These are phyloP conservation scores for Festucalex cinctus DNA, from an alignment of 2,113 vertebrate genomes.

Conservation along the genomic window DNA sequence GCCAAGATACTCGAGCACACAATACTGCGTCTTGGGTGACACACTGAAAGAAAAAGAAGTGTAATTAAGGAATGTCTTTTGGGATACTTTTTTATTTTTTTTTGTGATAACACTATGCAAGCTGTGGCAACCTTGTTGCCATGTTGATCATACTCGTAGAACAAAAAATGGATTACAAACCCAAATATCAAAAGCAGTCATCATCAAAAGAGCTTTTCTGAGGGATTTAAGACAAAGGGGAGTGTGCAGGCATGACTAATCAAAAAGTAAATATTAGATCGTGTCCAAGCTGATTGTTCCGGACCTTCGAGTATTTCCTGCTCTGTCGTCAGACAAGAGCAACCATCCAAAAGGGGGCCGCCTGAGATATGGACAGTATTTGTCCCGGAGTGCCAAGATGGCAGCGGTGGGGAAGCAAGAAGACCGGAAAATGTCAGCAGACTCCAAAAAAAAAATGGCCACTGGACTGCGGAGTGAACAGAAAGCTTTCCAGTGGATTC, in stretches of 20 bases:
- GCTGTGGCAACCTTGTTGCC: background rate
- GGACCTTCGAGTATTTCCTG: conserved; percentile 51
- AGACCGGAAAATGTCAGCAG: conserved; percentile 2
- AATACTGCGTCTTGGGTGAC: conserved; percentile 3
- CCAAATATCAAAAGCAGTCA: conserved; percentile 54
- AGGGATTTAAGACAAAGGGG: conserved; percentile 41
- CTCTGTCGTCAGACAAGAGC: conserved; percentile 42
- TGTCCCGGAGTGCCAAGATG: background rate
- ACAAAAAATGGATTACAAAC: background rate
- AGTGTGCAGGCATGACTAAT: conserved; percentile 62
- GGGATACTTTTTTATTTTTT: background rate
- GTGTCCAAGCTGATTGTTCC: conserved; percentile 68
- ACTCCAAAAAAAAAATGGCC: background rate
- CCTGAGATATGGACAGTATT: background rate
- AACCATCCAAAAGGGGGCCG: conserved; percentile 22
- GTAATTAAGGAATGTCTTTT: background rate
- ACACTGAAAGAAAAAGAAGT: background rate
- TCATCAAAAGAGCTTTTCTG: conserved; percentile 49
- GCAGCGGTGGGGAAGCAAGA: conserved; percentile 1
- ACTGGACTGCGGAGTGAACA: background rate
- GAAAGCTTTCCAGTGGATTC: background rate
- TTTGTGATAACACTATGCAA: background rate
- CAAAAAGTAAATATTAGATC: conserved; percentile 65
- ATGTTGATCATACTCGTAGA: background rate
- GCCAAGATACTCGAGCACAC: conserved; percentile 13